Conservation (phyloP, 2,888 invertebrate genomes). For the Creontiades dilutus region DNA sequence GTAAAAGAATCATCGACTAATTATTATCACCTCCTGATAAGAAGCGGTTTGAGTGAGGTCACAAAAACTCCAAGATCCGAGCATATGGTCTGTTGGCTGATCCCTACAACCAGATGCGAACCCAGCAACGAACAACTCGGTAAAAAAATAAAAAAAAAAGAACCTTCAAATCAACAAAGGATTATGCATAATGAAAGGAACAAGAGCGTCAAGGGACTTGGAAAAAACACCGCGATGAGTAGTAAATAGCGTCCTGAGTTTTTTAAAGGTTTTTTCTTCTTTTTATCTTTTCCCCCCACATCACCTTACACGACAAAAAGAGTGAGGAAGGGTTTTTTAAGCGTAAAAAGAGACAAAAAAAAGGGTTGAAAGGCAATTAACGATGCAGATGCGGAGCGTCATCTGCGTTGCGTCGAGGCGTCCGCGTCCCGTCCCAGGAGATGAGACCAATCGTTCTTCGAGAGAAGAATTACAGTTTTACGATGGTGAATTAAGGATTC, state of each 20-base stretch:
- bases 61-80: neutral
- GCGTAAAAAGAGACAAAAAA: constrained; percentile 5
- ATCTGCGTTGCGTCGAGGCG: constrained; percentile 57
- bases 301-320: constrained; percentile 23
- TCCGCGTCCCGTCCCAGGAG: neutral
- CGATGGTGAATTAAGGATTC: constrained; percentile 25
- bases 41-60: too few relatives aligned
- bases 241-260: constrained; percentile 26
- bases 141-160: neutral
- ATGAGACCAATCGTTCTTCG: neutral
- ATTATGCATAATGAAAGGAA: constrained; percentile 48
- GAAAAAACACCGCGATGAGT: constrained; percentile 42
- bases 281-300: neutral
- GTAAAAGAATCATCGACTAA: too few relatives aligned
- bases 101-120: constrained; percentile 28
- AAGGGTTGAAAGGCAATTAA: constrained; percentile 55
- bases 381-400: constrained; percentile 63
- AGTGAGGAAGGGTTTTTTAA: neutral
- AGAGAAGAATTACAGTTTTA: constrained; percentile 19
- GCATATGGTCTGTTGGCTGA: neutral
- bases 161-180: constrained; percentile 42
- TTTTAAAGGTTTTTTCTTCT: neutral
- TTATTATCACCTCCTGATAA: too few relatives aligned
- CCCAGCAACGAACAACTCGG: neutral
- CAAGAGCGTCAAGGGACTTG: constrained; percentile 29